Evolutionary conservation across 2,113 vertebrate genomes (phyloP).

Genomic region (Hippocampus barbouri): DNA sequence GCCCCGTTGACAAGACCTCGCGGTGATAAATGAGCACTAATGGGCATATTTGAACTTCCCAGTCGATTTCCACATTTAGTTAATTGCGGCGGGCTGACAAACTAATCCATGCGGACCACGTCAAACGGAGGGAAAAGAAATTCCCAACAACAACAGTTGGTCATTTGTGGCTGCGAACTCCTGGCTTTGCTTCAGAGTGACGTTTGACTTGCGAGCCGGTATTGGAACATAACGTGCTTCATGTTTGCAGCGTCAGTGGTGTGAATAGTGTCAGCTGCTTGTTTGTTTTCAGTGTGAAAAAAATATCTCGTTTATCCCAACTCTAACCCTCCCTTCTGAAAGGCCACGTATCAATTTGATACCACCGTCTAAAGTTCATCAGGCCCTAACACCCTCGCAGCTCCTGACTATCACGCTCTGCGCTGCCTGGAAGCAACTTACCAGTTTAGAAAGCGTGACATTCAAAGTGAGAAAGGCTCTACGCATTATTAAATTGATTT

Average conservation of each 20-base stretch:
- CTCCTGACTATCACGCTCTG: constrained; percentile 40
- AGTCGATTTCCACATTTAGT: constrained; percentile 18
- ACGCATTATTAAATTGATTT: constrained; percentile 45
- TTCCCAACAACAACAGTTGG: not conserved
- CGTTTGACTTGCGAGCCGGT: not conserved
- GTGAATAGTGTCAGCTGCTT: not conserved
- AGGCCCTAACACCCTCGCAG: constrained; percentile 43
- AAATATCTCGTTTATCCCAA: constrained; percentile 29
- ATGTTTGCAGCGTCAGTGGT: not conserved
- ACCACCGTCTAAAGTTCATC: constrained; percentile 67
- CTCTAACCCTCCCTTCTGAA: constrained; percentile 15
- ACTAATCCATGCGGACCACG: not conserved
- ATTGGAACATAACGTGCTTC: not conserved
- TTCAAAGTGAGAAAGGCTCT: constrained; percentile 49
- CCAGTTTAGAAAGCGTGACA: constrained; percentile 58
- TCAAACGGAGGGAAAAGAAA: not conserved
- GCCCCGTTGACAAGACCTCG: constrained; percentile 31
- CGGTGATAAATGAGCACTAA: constrained; percentile 34
- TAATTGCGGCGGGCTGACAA: constrained; percentile 23
- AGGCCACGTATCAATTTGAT: constrained; percentile 57
- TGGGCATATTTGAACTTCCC: constrained; percentile 27
- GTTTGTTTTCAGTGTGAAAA: constrained; percentile 22
- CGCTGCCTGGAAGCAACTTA: constrained; percentile 31
- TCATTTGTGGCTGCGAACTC: not conserved
- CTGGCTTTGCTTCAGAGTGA: not conserved